Evolutionary conservation across 2,113 vertebrate genomes (phyloP).

Genomic region (Nematolebias whitei): DNA sequence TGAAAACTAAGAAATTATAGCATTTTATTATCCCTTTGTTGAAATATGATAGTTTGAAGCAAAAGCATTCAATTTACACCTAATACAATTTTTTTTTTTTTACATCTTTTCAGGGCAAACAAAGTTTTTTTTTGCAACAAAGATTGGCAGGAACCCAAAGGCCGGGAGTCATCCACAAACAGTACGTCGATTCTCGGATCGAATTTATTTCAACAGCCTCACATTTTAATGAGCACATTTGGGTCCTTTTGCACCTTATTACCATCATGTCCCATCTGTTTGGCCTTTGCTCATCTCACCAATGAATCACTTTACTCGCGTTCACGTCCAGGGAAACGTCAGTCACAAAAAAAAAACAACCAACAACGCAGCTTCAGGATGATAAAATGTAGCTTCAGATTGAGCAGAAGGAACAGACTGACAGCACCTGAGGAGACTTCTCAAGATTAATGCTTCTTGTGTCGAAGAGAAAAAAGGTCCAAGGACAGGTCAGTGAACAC

Average conservation of each 20-base stretch:
- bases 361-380: not conserved
- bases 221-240: conserved; percentile 4
- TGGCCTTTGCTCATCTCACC: conserved; percentile 32
- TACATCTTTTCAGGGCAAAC: not conserved
- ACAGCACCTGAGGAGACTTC: conserved; percentile 18
- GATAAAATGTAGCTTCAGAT: conserved; percentile 20
- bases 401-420: not conserved
- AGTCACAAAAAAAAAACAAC: conserved; percentile 9
- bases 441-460: conserved; percentile 13
- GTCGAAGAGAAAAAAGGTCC: conserved; percentile 10
- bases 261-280: conserved; percentile 17
- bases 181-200: conserved; percentile 4
- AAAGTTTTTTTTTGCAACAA: conserved; percentile 11
- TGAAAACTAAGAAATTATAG: not conserved
- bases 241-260: conserved; percentile 31
- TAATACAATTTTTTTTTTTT: not conserved
- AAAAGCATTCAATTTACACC: not conserved
- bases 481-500: conserved; percentile 37
- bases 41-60: no score
- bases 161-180: conserved; percentile 1
- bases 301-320: conserved; percentile 49
- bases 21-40: no score
- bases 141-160: conserved; percentile 21
- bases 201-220: conserved; percentile 8
- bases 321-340: conserved; percentile 30